Conservation (phyloP, 2,113 vertebrate species). For the Sciurus niger region DNA sequence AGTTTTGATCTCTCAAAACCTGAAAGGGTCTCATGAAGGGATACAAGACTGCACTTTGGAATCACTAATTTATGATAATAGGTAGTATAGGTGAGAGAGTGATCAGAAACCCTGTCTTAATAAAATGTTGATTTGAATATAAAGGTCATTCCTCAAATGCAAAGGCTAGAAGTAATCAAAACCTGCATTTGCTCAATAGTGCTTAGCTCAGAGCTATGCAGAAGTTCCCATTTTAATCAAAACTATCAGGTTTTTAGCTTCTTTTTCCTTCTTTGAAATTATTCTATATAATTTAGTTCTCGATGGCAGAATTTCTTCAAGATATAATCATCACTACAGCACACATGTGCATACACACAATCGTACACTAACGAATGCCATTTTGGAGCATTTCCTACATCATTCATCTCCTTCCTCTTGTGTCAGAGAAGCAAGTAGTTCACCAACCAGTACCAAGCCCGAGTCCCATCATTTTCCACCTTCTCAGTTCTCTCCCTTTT, state of each 20-base stretch:
- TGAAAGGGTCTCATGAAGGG: background rate
- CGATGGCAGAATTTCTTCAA: background rate
- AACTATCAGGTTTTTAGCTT: background rate
- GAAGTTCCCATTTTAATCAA: background rate
- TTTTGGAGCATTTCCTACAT: background rate
- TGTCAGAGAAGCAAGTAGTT: background rate
- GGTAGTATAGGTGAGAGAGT: background rate
- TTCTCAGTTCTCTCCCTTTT: background rate
- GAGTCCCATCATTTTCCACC: background rate
- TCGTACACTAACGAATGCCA: too few relatives aligned
- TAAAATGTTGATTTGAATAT: constrained; percentile 51
- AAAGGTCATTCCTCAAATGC: constrained; percentile 12
- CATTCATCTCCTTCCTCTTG: background rate
- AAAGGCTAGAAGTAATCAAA: background rate
- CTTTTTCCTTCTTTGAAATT: background rate
- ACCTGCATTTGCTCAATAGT: background rate
- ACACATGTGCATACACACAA: background rate
- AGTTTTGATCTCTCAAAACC: background rate
- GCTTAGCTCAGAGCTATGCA: background rate
- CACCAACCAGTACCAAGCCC: background rate
- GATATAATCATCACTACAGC: background rate
- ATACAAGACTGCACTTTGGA: background rate
- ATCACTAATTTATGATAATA: constrained; percentile 1
- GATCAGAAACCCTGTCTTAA: constrained; percentile 15
- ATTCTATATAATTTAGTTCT: background rate